Evolutionary conservation across 2,888 invertebrate genomes (phyloP).

Genomic region (Bombyx huttoni): DNA sequence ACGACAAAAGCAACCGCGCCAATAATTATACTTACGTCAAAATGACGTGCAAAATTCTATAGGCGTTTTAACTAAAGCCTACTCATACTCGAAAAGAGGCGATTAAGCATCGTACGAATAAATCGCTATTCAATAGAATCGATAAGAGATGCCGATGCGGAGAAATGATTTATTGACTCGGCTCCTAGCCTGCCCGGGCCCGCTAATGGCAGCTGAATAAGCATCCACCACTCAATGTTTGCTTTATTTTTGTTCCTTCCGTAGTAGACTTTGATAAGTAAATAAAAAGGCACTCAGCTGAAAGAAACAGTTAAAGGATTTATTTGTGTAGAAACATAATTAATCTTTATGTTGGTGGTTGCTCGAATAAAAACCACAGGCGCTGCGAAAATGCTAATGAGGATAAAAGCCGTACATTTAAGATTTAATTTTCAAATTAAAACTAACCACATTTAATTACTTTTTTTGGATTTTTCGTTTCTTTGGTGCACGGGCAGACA

Average conservation of each 20-base stretch:
- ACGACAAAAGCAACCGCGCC: no score
- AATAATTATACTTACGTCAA: conserved; percentile 1
- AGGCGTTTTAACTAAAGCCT: conserved; percentile 31
- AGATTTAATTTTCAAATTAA: no score
- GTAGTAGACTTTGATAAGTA: conserved; percentile 23
- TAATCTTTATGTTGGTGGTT: no score
- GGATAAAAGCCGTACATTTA: no score
- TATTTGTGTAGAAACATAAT: no score
- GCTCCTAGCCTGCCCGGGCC: conserved; percentile 23
- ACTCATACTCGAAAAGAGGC: conserved; percentile 37
- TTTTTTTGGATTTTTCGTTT: no score
- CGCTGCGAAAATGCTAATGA: no score
- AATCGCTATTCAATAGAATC: conserved; percentile 57
- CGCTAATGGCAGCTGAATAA: conserved; percentile 33
- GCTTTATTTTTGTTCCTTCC: conserved; percentile 27
- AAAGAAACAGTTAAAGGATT: neutral
- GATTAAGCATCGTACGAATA: conserved; percentile 35
- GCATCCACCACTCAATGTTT: conserved; percentile 21
- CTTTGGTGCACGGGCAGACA: no score
- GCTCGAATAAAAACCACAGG: no score
- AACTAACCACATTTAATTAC: no score
- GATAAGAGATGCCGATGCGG: conserved; percentile 49
- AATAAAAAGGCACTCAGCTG: conserved; percentile 15
- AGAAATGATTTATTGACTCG: conserved; percentile 64
- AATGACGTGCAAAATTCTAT: conserved; percentile 1